A percentile compares a stretch with the other conserved stretches of the same genome.
Evolutionary conservation across 2,113 vertebrate species (phyloP).

Genomic region (Etheostoma cragini): DNA sequence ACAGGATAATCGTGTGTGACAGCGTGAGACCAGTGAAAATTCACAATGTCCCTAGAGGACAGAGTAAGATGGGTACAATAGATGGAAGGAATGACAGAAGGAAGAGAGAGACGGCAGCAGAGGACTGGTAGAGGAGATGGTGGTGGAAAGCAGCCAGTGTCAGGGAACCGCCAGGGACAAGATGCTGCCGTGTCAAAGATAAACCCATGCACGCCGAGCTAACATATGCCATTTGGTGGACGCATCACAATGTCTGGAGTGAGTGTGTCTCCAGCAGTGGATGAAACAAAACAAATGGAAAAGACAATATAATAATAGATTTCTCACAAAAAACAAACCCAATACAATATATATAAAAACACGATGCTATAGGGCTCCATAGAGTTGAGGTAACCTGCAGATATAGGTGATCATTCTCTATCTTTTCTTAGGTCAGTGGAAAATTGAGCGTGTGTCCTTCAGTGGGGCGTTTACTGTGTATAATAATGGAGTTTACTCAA

Average conservation of each 20-base stretch:
- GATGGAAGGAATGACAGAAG: background rate
- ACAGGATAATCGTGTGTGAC: too few species aligned
- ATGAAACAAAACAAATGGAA: background rate
- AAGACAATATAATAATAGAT: background rate
- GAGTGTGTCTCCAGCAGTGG: background rate
- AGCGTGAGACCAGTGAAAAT: too few species aligned
- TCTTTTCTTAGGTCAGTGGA: too few species aligned
- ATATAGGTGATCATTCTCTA: too few species aligned
- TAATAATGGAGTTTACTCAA: background rate
- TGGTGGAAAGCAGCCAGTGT: slow-evolving; percentile 5
- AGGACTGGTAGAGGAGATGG: background rate
- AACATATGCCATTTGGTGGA: slow-evolving; percentile 24
- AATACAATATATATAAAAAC: too few species aligned
- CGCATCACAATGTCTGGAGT: background rate
- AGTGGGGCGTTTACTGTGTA: too few species aligned
- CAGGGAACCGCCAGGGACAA: slow-evolving; percentile 6
- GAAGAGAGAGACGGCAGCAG: background rate
- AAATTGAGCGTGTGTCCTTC: too few species aligned
- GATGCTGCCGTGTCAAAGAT: slow-evolving; percentile 30
- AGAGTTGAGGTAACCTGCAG: too few species aligned
- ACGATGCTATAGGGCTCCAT: too few species aligned
- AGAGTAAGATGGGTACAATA: background rate
- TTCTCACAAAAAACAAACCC: background rate
- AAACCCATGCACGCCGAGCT: slow-evolving; percentile 37
- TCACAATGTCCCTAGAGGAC: too few species aligned